Evolutionary conservation across 2,113 vertebrate genomes (phyloP), one percentile per base, ranked within the genome.

Genomic region (Spea multiplicata): DNA sequence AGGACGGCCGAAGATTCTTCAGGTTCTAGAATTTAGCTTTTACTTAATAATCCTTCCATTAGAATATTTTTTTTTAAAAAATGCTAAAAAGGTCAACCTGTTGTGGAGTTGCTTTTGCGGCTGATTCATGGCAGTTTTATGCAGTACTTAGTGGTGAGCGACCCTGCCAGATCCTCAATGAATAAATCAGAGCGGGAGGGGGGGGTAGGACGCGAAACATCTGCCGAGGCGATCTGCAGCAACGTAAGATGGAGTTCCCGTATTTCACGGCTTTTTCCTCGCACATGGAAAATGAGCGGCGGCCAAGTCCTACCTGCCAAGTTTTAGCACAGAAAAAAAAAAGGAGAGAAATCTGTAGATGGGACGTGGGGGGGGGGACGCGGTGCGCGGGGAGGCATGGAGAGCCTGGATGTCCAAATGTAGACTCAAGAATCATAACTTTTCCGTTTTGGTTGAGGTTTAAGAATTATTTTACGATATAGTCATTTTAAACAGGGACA

Each of bases 261-360:
- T 8, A 30, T 17, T 73, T 66, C 66, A 73, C 67, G 50, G 57
- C 71, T 80, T 14, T 73, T 67, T 67, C n/a, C n/a, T 65, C 45
- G 12, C 45, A 52, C 62, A 73, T 73, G 71, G 77, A 80, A 80
- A 80, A 80, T 59, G 8, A 52, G 10, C 13, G 17, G 61, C 50
- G 16, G 62, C 70, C 77, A 80, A 57, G 64, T 1, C 59, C 3
- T 61, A 73, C 71, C 77, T 80, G 77, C 77, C 77, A 80, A 66
- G 62, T n/a, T 80, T 71, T 53, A 44, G 48, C 49, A 48, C 52
- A 71, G 61, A 49, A 48, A 73, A 57, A n/a, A n/a, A n/a, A n/a
- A n/a, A n/a, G n/a, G n/a, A n/a, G n/a, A n/a, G n/a, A n/a, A n/a
- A n/a, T n/a, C n/a, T n/a, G n/a, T n/a, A n/a, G n/a, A 66, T 66